Evolutionary conservation across 2,888 invertebrate genomes (phyloP).

Genomic region (Lasioglossum calceatum): DNA sequence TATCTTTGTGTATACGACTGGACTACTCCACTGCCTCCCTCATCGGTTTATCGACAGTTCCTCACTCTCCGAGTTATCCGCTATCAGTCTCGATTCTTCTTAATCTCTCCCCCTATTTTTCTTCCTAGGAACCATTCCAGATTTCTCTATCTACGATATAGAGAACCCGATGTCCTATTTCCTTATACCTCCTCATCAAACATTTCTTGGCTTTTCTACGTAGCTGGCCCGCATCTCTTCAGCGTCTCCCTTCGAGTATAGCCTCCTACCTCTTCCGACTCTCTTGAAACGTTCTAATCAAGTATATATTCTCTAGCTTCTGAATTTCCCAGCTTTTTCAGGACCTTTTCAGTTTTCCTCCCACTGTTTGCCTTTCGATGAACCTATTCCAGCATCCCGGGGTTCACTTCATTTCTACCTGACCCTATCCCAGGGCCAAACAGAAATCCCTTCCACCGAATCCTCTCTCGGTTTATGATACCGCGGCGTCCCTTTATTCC

Average conservation of each 20-base stretch:
- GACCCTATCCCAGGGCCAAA: conserved; percentile 17
- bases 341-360: not conserved
- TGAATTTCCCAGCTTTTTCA: not conserved
- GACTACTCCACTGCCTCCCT: not conserved
- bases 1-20: not conserved
- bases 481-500: conserved; percentile 23
- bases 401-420: conserved; percentile 27
- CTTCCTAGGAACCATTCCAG: not conserved
- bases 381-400: not conserved
- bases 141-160: not conserved
- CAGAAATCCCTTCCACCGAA: not conserved
- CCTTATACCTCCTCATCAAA: not conserved
- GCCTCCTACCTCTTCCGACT: not conserved
- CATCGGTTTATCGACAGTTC: not conserved
- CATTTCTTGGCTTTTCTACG: not conserved
- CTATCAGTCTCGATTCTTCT: not conserved
- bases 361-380: not conserved
- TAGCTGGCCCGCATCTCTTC: not conserved
- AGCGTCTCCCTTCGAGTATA: not conserved
- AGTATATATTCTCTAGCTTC: not conserved
- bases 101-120: not conserved
- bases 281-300: not conserved
- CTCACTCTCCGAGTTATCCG: not conserved
- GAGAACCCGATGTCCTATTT: not conserved
- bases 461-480: not conserved